These are phyloP conservation scores for Peromyscus maniculatus DNA, from an alignment of 2,113 vertebrate species.

Conservation along the genomic window DNA sequence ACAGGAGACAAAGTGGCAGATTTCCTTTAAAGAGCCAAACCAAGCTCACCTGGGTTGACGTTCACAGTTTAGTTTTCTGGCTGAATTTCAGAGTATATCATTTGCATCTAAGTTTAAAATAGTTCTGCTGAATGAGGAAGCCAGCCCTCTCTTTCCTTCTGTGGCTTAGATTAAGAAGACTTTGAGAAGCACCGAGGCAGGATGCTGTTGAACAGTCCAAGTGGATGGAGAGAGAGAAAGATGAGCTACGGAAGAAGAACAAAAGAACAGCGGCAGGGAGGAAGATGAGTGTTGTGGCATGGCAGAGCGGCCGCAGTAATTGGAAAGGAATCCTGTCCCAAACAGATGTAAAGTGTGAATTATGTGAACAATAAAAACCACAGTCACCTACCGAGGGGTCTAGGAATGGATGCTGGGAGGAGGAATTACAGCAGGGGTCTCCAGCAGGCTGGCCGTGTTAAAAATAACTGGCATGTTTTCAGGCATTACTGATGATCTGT, in stretches of 20 bases:
- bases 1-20: not conserved
- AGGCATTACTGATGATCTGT: not conserved
- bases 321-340: not conserved
- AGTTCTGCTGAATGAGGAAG: not conserved
- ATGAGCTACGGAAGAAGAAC: not conserved
- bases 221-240: not conserved
- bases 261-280: not conserved
- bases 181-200: not conserved
- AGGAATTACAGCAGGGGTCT: not conserved
- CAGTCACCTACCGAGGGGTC: not conserved
- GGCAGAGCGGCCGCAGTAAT: not conserved
- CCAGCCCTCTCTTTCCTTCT: not conserved
- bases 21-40: not conserved
- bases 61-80: slow-evolving; percentile 25
- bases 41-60: not conserved
- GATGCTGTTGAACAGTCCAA: not conserved
- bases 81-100: not conserved
- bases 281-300: not conserved
- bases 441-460: not conserved
- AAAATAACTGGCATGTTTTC: not conserved
- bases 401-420: not conserved
- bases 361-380: not conserved
- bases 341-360: not conserved
- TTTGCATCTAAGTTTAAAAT: slow-evolving; percentile 38
- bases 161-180: slow-evolving; percentile 3